Evolutionary conservation across 2,113 vertebrate species (phyloP), one percentile per base, ranked within the genome.

Genomic region (Phrynosoma platyrhinos): DNA sequence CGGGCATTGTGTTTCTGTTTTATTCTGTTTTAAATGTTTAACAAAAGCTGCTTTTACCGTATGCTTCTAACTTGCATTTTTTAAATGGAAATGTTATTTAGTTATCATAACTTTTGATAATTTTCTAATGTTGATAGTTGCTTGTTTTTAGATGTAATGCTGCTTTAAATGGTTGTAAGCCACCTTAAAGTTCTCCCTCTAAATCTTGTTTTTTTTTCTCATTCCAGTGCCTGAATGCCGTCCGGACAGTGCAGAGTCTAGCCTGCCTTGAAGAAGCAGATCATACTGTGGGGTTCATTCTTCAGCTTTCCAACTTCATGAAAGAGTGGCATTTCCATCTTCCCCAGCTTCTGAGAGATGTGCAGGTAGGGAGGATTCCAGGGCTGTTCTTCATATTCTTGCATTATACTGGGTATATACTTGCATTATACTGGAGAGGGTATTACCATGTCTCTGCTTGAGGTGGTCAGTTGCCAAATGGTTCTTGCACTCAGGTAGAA

Each of bases 311-410:
- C 5, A 98, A 96, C 96, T 99, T 99, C 96, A 98, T 95, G 87
- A 98, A 98, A 87, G 99, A 99, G 86, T 99, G 98, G 99, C 98
- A 99, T 86, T 99, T 99, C 91, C 99, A 99, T 90, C 95, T 99
- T 71, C 99, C 99, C 6, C 98, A 98, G 91, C 97, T 99, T 78
- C 98, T 99, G 93, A 93, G 96, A 62, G 98, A 99, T 1, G 95
- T 99, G 14, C 98, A 99, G 98, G 99, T 97, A 87, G 79, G 47
- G 47, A 47, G 47, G 7, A 7, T 7, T 47, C 47, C 47, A 47
- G 47, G 47, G 5, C 47, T 47, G 47, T 47, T 47, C 47, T 47
- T 47, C 47, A 47, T 47, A 5, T 47, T 47, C 85, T 80, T 52
- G 9, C 32, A 1, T 75, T 27, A 1, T 23, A 10, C 16, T 64